A percentile compares a stretch with the other conserved stretches of the same genome.
These are phyloP conservation scores for Galeopterus variegatus DNA, from an alignment of 2,113 vertebrate genomes.

Conservation along the genomic window DNA sequence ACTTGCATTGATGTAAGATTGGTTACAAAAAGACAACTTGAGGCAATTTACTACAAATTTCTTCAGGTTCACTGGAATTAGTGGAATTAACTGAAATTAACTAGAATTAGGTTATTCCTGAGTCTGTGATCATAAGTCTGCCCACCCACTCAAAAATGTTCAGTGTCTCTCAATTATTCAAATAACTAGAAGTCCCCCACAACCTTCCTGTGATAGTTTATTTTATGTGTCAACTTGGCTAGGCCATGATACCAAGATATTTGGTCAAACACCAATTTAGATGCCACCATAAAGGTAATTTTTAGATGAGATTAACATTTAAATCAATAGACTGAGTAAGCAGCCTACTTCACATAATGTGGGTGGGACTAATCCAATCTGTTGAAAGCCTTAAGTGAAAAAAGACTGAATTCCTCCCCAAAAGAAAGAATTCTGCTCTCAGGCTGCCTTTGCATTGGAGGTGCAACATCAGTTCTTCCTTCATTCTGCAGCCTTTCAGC, in stretches of 20 bases:
- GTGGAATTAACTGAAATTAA: too few relatives aligned
- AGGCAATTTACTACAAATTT: neutral
- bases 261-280: neutral
- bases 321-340: neutral
- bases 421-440: neutral
- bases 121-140: neutral
- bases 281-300: neutral
- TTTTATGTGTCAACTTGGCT: neutral
- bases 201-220: neutral
- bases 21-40: neutral
- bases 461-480: fast-evolving
- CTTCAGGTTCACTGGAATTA: neutral
- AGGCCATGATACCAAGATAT: neutral
- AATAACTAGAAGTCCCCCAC: neutral
- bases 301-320: neutral
- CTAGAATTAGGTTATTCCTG: neutral
- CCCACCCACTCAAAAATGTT: neutral
- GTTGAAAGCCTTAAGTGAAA: neutral
- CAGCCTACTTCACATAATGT: neutral
- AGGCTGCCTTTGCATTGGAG: neutral
- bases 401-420: too few relatives aligned
- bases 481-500: neutral
- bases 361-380: neutral
- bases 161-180: neutral
- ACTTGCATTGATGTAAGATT: neutral